A percentile compares a stretch with the other conserved stretches of the same genome.
phyloP scores from a whole-genome alignment of 2,113 vertebrate genomes.

The Bostrychus sinensis region DNA sequence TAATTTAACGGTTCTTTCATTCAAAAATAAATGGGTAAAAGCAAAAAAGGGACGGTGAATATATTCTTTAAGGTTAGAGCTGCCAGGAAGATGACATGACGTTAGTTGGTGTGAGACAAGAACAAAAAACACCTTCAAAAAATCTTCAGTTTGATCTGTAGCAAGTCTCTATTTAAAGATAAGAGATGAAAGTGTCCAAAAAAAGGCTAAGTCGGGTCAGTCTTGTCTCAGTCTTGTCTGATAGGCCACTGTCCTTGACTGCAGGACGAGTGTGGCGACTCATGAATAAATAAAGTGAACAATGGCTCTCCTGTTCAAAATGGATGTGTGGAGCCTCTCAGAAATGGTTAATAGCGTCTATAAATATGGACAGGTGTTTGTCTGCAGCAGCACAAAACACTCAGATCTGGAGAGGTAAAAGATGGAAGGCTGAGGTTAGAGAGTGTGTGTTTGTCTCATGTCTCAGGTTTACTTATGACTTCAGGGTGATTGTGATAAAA shows the following conservation, averaged over 20 bases:
- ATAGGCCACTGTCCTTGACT: conserved; percentile 26
- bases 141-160: not conserved
- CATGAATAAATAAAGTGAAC: conserved; percentile 54
- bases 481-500: too few species aligned
- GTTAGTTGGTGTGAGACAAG: too few species aligned
- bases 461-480: too few species aligned
- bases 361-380: conserved; percentile 46
- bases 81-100: too few species aligned
- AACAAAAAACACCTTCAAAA: too few species aligned
- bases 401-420: not conserved
- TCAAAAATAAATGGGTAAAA: too few species aligned
- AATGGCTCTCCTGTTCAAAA: conserved; percentile 33
- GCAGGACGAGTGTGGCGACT: conserved; percentile 6
- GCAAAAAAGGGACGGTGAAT: too few species aligned
- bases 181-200: not conserved
- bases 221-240: not conserved
- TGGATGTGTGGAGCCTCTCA: conserved; percentile 26
- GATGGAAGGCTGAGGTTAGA: too few species aligned
- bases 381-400: not conserved
- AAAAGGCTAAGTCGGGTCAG: conserved; percentile 1
- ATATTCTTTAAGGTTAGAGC: too few species aligned
- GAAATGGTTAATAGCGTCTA: conserved; percentile 61
- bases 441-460: too few species aligned
- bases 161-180: not conserved
- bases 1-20: too few species aligned